Evolutionary conservation across 2,797 vertebrate genomes (phyloP).

Genomic region (Synaphobranchus kaupii): DNA sequence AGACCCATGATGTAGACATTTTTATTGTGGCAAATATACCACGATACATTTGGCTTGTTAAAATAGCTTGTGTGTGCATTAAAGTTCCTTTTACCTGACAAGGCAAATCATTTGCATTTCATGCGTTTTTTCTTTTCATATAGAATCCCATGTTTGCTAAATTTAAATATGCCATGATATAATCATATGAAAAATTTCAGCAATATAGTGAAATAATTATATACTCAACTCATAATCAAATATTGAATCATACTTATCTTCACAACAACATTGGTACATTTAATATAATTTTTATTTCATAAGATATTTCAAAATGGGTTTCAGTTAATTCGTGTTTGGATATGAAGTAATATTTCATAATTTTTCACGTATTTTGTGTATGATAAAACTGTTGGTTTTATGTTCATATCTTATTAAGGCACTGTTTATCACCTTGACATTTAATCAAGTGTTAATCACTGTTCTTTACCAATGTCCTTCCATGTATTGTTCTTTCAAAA

Average conservation of each 20-base stretch:
- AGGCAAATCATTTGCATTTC: neutral
- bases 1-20: neutral
- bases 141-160: too few relatives aligned
- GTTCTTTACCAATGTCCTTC: neutral
- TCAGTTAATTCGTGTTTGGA: neutral
- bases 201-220: neutral
- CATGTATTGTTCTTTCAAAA: neutral
- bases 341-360: too few relatives aligned
- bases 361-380: too few relatives aligned
- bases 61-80: neutral
- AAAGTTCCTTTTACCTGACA: neutral
- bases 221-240: neutral
- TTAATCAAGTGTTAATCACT: neutral
- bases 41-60: neutral
- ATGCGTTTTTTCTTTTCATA: neutral
- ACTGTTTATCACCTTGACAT: neutral
- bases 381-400: neutral
- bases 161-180: neutral
- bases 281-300: neutral
- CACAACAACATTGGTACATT: neutral
- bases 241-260: neutral
- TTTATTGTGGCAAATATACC: constrained; percentile 11
- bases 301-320: neutral
- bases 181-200: too few relatives aligned
- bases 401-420: neutral